Conservation (phyloP, 92 coral and sea anemone genomes). For the Phenganax marumi region DNA sequence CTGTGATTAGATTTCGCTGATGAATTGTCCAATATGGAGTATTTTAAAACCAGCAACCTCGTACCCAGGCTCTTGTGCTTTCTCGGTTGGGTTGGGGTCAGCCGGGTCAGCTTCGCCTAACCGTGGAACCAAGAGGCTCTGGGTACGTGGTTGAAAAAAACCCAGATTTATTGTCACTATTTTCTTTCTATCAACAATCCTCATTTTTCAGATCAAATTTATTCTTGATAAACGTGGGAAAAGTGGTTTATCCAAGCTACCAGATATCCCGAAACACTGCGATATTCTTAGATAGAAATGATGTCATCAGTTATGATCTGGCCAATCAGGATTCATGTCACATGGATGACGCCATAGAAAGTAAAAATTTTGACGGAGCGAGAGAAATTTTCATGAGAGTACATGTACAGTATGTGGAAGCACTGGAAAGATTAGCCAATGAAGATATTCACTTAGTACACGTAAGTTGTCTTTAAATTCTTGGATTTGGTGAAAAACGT, state of each 20-base stretch:
- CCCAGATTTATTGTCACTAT: not conserved
- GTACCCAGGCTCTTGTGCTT: too few species aligned
- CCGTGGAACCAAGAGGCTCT: too few species aligned
- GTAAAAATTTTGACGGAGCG: conserved; percentile 67
- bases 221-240: conserved; percentile 73
- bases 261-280: conserved; percentile 61
- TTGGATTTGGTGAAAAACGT: not conserved
- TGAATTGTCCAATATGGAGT: too few species aligned
- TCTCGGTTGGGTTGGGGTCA: too few species aligned
- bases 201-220: conserved; percentile 65
- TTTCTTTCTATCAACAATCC: not conserved
- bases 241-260: conserved; percentile 69
- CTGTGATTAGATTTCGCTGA: too few species aligned
- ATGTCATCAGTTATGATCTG: conserved; percentile 62
- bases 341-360: conserved; percentile 74
- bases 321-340: conserved; percentile 81
- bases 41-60: too few species aligned
- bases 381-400: conserved; percentile 66
- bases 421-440: conserved; percentile 51
- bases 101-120: too few species aligned
- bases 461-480: not conserved
- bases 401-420: conserved; percentile 44
- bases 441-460: conserved; percentile 5
- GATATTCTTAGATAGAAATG: conserved; percentile 68
- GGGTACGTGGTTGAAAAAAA: not conserved